These are phyloP conservation scores for Drosophila demipolita DNA, from an alignment of 2,888 invertebrate genomes.

Conservation along the genomic window DNA sequence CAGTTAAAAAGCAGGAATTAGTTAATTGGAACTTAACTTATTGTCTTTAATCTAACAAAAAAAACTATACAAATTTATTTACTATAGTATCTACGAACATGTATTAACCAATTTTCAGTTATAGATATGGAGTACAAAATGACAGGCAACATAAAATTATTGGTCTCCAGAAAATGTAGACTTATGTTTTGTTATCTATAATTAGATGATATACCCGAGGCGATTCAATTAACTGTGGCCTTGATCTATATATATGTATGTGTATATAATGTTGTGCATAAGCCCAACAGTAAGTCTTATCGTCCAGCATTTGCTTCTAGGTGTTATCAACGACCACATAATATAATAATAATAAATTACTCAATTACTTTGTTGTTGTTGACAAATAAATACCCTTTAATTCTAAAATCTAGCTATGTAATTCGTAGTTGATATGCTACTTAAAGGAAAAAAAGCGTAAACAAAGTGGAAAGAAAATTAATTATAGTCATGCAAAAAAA, in stretches of 20 bases:
- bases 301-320: constrained; percentile 31
- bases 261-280: not conserved
- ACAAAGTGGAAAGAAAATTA: rapidly evolving
- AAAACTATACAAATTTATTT: not conserved
- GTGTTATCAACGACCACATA: constrained; percentile 41
- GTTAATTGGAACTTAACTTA: not conserved
- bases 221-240: constrained; percentile 14
- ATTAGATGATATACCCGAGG: not conserved
- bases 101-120: too few relatives aligned
- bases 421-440: not conserved
- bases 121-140: too few relatives aligned
- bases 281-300: constrained; percentile 33
- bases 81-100: not conserved
- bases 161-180: not conserved
- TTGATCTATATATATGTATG: constrained; percentile 47
- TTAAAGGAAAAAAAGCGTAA: not conserved
- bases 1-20: not conserved
- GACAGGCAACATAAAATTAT: too few relatives aligned
- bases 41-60: too few relatives aligned
- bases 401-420: not conserved
- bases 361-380: constrained; percentile 13
- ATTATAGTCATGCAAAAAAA: not conserved
- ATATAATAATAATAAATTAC: constrained; percentile 22
- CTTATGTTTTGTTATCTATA: not conserved
- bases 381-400: not conserved